phyloP scores from a whole-genome alignment of 2,113 vertebrate species.

The Mormyrus lacerda region DNA sequence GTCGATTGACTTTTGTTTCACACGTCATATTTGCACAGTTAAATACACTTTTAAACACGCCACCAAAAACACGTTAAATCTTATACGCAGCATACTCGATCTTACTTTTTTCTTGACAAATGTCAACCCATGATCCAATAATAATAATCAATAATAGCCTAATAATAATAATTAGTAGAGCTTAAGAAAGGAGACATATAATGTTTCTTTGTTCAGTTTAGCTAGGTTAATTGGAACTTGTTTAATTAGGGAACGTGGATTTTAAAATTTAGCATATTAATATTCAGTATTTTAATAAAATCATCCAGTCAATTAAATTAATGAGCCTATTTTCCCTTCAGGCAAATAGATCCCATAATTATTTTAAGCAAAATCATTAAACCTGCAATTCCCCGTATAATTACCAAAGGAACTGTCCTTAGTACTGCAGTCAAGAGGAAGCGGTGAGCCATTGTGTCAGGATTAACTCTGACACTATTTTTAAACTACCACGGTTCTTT shows the following conservation, averaged over 20 bases:
- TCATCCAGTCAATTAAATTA: neutral
- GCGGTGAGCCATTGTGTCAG: neutral
- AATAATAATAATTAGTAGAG: neutral
- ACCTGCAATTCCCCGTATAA: slow-evolving; percentile 23
- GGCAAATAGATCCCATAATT: neutral
- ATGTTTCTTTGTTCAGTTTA: neutral
- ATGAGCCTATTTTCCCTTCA: neutral
- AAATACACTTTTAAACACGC: neutral
- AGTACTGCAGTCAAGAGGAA: slow-evolving; percentile 44
- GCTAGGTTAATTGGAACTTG: neutral
- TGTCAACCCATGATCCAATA: neutral
- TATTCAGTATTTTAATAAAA: neutral
- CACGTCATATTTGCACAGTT: neutral
- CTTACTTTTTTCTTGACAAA: neutral
- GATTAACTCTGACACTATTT: slow-evolving; percentile 10
- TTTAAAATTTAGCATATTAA: neutral
- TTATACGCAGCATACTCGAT: neutral
- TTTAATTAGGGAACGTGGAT: neutral
- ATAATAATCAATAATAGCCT: neutral
- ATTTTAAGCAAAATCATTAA: neutral
- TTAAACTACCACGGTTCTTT: neutral
- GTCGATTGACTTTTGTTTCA: neutral
- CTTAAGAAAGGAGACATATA: neutral
- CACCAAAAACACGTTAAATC: neutral
- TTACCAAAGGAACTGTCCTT: slow-evolving; percentile 54